Percentiles rank a stretch among this genome's conserved stretches.
Conservation (phyloP, 2,113 vertebrate species). For the Nothocercus julius region DNA sequence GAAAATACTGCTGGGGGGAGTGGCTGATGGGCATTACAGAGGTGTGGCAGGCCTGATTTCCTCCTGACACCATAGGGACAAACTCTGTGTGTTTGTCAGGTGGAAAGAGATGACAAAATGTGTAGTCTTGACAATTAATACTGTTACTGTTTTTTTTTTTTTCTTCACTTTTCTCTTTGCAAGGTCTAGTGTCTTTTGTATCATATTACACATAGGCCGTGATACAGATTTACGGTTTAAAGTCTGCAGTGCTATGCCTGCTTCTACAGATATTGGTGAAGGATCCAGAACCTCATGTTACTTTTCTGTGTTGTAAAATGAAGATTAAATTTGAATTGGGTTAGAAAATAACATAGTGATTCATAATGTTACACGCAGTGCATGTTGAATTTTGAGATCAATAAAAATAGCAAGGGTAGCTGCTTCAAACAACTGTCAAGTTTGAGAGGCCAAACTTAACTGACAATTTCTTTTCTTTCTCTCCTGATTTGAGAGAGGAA, state of each 20-base stretch:
- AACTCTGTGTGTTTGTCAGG: not conserved
- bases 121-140: not conserved
- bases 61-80: not conserved
- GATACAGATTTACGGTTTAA: not conserved
- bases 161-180: not conserved
- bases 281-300: slow-evolving; percentile 19
- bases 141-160: not conserved
- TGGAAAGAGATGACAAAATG: not conserved
- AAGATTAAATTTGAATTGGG: slow-evolving; percentile 55
- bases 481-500: not conserved
- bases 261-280: not conserved
- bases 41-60: not conserved
- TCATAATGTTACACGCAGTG: not conserved
- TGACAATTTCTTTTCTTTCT: not conserved
- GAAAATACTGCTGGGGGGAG: not conserved
- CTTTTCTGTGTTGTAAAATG: slow-evolving; percentile 13
- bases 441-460: not conserved
- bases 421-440: slow-evolving; percentile 20
- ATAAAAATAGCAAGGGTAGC: slow-evolving; percentile 30
- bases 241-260: not conserved
- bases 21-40: not conserved
- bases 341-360: slow-evolving; percentile 56
- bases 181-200: not conserved
- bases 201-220: not conserved
- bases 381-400: slow-evolving; percentile 8